phyloP scores from a whole-genome alignment of 2,113 vertebrate species.

The Alces alces region DNA sequence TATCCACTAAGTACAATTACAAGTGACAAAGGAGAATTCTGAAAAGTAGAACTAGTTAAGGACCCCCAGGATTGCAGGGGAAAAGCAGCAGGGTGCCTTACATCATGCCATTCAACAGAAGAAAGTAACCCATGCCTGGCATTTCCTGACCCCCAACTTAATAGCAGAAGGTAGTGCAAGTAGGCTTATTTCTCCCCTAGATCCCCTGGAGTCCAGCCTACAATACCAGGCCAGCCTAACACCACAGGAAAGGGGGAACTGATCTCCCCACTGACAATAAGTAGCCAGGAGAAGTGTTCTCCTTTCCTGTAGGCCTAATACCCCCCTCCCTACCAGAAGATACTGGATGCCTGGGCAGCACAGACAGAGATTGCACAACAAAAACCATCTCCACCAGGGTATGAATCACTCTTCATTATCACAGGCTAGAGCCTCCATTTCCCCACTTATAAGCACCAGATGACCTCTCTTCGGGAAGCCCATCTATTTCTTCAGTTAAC shows the following conservation, averaged over 20 bases:
- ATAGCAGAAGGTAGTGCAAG: background rate
- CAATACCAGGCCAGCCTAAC: background rate
- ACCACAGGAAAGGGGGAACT: background rate
- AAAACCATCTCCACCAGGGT: background rate
- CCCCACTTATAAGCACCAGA: background rate
- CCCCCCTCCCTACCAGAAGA: background rate
- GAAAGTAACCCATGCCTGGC: background rate
- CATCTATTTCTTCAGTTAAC: background rate
- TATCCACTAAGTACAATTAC: background rate
- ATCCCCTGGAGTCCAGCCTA: background rate
- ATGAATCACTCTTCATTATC: background rate
- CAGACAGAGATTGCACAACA: background rate
- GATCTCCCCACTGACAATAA: background rate
- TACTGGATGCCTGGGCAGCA: background rate
- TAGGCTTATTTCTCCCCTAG: background rate
- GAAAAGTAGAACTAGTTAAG: background rate
- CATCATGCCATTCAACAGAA: background rate
- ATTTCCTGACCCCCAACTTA: background rate
- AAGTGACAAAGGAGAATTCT: background rate
- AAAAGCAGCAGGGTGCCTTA: background rate
- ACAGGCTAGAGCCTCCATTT: background rate
- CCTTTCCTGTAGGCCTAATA: background rate
- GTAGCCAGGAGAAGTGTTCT: background rate
- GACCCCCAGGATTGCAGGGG: background rate
- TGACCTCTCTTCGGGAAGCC: background rate